Evolutionary conservation across 2,113 vertebrate species (phyloP).

Genomic region (Zosterops borbonicus): DNA sequence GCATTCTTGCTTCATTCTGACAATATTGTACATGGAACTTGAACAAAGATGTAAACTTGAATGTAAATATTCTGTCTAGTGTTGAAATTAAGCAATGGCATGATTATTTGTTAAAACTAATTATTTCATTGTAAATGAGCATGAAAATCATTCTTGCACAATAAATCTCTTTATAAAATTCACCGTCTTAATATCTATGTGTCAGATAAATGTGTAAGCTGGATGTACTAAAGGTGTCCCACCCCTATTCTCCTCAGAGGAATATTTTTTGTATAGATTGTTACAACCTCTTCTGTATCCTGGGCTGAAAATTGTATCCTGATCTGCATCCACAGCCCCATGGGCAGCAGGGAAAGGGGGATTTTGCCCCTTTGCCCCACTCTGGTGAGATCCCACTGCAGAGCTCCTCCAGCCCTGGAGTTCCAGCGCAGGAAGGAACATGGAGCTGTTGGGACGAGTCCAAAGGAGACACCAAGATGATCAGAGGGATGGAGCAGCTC

Average conservation of each 20-base stretch:
- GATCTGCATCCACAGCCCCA: not conserved
- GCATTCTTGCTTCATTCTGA: slow-evolving; percentile 41
- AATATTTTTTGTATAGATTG: not conserved
- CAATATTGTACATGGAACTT: slow-evolving; percentile 50
- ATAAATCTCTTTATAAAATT: slow-evolving; percentile 75
- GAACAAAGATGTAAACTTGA: slow-evolving; percentile 83
- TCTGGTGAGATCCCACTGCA: not conserved
- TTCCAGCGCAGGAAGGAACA: not conserved
- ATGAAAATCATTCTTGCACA: slow-evolving; percentile 76
- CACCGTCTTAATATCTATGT: not conserved
- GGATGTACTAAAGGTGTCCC: not conserved
- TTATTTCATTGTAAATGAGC: slow-evolving; percentile 74
- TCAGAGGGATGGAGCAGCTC: not conserved
- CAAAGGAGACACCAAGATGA: not conserved
- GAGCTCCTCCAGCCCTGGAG: not conserved
- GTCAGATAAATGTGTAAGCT: not conserved
- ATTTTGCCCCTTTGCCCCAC: not conserved
- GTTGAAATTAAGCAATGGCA: slow-evolving; percentile 73
- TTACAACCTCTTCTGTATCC: not conserved
- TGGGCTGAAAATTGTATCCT: not conserved
- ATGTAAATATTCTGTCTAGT: slow-evolving; percentile 83
- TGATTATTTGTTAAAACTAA: slow-evolving; percentile 73
- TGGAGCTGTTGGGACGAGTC: not conserved
- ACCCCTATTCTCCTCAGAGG: not conserved
- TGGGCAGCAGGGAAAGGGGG: not conserved